Conservation (phyloP, 2,888 invertebrate genomes). For the Anoncus sp. region DNA sequence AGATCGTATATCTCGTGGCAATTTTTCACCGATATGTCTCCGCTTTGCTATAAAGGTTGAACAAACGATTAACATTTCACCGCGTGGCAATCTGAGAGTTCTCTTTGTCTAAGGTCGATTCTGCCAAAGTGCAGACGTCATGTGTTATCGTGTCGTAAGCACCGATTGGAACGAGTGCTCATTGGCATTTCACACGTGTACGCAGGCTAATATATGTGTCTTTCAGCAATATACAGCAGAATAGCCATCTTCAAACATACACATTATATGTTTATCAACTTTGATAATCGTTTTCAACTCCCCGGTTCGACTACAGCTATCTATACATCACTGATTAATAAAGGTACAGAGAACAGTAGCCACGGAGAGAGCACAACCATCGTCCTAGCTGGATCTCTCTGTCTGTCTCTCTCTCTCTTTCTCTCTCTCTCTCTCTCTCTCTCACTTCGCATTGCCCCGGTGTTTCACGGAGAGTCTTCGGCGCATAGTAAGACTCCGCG, state of each 20-base stretch:
- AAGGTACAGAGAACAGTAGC: slow-evolving; percentile 27
- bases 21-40: slow-evolving; percentile 16
- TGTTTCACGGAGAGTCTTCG: slow-evolving; percentile 67
- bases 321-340: slow-evolving; percentile 35
- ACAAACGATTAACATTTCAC: slow-evolving; percentile 28
- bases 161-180: neutral
- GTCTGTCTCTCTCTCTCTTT: no score
- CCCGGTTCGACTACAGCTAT: slow-evolving; percentile 15
- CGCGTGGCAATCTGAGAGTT: neutral
- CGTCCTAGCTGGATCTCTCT: slow-evolving; percentile 32
- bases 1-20: slow-evolving; percentile 2
- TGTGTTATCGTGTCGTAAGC: neutral
- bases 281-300: slow-evolving; percentile 30
- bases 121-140: slow-evolving; percentile 6
- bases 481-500: slow-evolving; percentile 75
- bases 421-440: slow-evolving; percentile 47
- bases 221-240: neutral
- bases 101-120: slow-evolving; percentile 14
- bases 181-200: slow-evolving; percentile 9
- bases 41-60: slow-evolving; percentile 20
- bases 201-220: neutral
- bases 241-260: neutral
- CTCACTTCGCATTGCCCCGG: slow-evolving; percentile 36
- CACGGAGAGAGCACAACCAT: slow-evolving; percentile 26
- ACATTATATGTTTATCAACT: neutral